Percentiles rank a stretch among this genome's conserved stretches.
phyloP scores from a whole-genome alignment of 2,888 invertebrate species.

The Odontothrips loti region DNA sequence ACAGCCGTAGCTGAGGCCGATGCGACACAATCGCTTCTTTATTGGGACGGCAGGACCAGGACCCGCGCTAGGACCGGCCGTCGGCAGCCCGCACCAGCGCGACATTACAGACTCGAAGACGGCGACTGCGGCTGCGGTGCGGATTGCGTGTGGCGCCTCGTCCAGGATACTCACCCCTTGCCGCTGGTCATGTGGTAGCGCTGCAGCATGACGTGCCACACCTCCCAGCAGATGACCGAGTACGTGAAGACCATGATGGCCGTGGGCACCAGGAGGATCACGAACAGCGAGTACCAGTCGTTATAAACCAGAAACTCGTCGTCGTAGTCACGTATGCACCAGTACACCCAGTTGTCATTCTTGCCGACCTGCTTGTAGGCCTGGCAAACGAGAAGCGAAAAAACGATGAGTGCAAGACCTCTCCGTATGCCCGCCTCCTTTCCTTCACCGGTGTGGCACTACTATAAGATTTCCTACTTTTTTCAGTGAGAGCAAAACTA shows the following conservation, averaged over 20 bases:
- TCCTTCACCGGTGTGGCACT: no score
- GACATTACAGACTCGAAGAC: background rate
- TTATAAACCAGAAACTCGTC: conserved; percentile 54
- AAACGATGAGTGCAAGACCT: background rate
- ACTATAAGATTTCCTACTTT: no score
- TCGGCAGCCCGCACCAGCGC: no score
- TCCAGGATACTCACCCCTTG: conserved; percentile 50
- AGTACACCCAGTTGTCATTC: conserved; percentile 47
- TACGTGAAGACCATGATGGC: conserved; percentile 63
- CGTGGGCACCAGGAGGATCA: conserved; percentile 60
- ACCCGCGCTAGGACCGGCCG: no score
- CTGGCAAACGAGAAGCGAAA: conserved; percentile 41
- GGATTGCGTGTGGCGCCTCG: no score
- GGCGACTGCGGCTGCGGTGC: no score
- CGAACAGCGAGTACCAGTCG: conserved; percentile 60
- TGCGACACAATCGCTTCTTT: no score
- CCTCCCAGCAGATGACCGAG: conserved; percentile 59
- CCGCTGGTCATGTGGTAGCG: conserved; percentile 56
- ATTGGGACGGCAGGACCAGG: no score
- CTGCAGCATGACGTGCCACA: conserved; percentile 59
- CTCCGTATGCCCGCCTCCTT: no score
- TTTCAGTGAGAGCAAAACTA: no score
- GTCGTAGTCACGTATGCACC: conserved; percentile 57
- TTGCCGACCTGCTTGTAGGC: conserved; percentile 49
- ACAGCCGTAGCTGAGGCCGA: no score